These are phyloP conservation scores for Microcebus jonahi DNA, from an alignment of 2,113 vertebrate genomes.

Conservation along the genomic window DNA sequence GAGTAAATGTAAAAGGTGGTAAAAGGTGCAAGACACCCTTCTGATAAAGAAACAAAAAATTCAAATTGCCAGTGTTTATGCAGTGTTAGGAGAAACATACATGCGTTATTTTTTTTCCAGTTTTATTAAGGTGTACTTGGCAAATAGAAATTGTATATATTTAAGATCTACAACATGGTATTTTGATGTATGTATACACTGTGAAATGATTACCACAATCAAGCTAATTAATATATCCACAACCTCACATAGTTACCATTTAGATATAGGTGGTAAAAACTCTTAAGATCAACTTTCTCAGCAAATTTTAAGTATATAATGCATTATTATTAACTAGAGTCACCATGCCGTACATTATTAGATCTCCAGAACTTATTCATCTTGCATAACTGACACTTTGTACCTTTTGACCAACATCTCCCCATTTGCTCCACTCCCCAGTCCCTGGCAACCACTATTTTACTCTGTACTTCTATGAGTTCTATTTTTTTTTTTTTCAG, in stretches of 20 bases:
- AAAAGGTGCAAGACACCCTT: not conserved
- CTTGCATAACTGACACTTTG: not conserved
- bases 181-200: not conserved
- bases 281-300: not conserved
- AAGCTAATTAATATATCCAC: not conserved
- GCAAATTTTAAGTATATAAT: not conserved
- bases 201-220: not conserved
- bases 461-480: not conserved
- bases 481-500: not conserved
- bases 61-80: not conserved
- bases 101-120: not conserved
- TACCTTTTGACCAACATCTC: not conserved
- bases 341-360: not conserved
- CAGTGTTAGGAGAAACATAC: not conserved
- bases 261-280: not conserved
- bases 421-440: not conserved
- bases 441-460: not conserved
- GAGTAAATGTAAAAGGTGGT: not conserved
- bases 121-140: not conserved
- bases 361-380: not conserved
- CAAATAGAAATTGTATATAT: not conserved
- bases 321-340: not conserved
- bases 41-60: not conserved
- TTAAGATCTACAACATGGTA: not conserved
- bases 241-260: not conserved